Evolutionary conservation across 2,113 vertebrate genomes (phyloP), one percentile per base, ranked within the genome.

Genomic region (Melanerpes aurifrons): DNA sequence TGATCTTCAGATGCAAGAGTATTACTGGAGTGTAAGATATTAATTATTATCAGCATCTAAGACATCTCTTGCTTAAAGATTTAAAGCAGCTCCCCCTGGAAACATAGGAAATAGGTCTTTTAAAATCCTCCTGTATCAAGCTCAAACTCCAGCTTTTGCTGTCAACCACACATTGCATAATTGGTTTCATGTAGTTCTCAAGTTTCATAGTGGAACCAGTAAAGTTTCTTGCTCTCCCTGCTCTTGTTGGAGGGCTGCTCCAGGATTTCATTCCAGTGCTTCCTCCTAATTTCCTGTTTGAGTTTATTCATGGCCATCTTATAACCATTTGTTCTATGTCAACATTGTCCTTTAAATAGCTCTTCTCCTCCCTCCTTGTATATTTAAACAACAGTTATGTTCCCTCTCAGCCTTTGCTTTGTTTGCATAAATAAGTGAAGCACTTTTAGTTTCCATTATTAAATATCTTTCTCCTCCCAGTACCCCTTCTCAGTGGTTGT

Each of bases 41-140:
- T 95, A 86, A 87, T 95, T 94, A 87, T 47, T 96, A 90, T 91
- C 82, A 88, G 21, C 70, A 95, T 86, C 80, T 79, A 86, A 94
- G 80, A 86, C 16, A 50, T 93, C 77, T 88, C 35, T 89, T 90
- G 77, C 40, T 2, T 2, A 5, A 81, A 95, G 82, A 94, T 94
- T 94, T 88, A 81, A 81, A 93, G 87, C 82, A 90, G 31, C 67
- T 88, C 88, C 58, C 73, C 64, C 35, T 92, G 77, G 50, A 89
- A 96, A 87, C 4, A 5, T 84, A 90, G 81, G 83, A 95, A 96
- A 84, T 92, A 87, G 50, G 83, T 91, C 92, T 96, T 92, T 87
- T 79, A 96, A 93, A 63, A 71, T 48, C n/a, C 81, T 90, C 81
- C 63, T 76, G 74, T 78, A 79, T 63, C 48, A 90, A 87, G 56